Conservation (phyloP, 2,888 invertebrate species). For the Cremastinae sp. region DNA sequence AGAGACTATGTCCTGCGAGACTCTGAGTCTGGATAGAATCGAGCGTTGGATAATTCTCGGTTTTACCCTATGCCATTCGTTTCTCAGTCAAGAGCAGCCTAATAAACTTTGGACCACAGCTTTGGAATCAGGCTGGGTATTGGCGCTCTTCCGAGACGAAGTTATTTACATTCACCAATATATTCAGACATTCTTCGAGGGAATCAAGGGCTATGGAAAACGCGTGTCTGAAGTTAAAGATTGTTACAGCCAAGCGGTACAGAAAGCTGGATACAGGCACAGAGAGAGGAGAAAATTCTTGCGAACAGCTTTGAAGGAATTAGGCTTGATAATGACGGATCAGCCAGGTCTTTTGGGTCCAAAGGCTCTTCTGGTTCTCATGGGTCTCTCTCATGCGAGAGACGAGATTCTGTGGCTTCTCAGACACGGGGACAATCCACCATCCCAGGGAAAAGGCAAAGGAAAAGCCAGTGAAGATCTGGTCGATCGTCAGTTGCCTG, state of each 20-base stretch:
- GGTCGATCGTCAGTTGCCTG: conserved; percentile 97
- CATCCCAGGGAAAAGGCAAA: conserved; percentile 89
- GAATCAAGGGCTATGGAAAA: conserved; percentile 96
- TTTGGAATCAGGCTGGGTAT: conserved; percentile 95
- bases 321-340: conserved; percentile 96
- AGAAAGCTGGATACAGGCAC: conserved; percentile 94
- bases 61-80: conserved; percentile 93
- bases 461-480: conserved; percentile 95
- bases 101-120: conserved; percentile 95
- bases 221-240: conserved; percentile 98
- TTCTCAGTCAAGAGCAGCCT: conserved; percentile 89
- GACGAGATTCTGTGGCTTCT: conserved; percentile 99
- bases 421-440: conserved; percentile 97
- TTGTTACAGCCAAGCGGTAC: conserved; percentile 93
- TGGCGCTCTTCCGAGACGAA: conserved; percentile 97
- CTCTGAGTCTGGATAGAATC: conserved; percentile 95
- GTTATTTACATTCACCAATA: conserved; percentile 97
- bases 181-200: conserved; percentile 95
- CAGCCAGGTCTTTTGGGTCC: conserved; percentile 99
- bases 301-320: conserved; percentile 95
- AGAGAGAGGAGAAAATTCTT: conserved; percentile 97
- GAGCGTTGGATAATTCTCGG: conserved; percentile 99
- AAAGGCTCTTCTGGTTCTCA: conserved; percentile 97
- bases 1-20: conserved; percentile 98
- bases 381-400: conserved; percentile 96